Evolutionary conservation across 2,113 vertebrate species (phyloP).

Genomic region (Penelope pileata): DNA sequence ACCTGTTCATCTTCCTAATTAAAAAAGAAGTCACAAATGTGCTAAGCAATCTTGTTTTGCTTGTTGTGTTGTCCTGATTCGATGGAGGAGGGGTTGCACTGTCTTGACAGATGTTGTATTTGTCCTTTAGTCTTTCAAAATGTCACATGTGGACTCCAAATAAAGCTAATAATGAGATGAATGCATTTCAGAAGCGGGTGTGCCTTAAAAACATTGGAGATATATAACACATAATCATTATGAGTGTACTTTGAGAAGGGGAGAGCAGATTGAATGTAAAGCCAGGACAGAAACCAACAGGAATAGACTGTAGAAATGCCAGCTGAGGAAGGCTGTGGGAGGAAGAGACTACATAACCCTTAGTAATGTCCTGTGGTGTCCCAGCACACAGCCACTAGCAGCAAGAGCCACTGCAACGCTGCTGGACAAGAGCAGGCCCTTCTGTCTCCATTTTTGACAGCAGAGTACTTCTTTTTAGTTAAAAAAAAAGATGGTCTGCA

Average conservation of each 20-base stretch:
- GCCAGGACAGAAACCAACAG: not conserved
- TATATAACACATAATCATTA: not conserved
- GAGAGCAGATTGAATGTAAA: not conserved
- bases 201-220: not conserved
- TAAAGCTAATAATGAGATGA: not conserved
- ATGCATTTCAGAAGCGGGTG: not conserved
- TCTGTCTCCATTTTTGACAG: not conserved
- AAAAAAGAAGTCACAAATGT: not conserved
- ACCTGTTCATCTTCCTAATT: not conserved
- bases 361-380: no score
- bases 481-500: not conserved
- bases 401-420: no score
- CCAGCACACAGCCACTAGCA: no score
- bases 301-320: not conserved
- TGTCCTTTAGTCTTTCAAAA: not conserved
- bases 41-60: not conserved
- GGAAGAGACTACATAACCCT: no score
- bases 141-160: not conserved
- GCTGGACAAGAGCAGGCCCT: no score
- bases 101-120: not conserved
- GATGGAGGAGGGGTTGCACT: not conserved
- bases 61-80: not conserved
- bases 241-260: not conserved
- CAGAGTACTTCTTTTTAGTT: not conserved
- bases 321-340: accelerated